Base-by-base conservation (phyloP, 2,888 invertebrate genomes). In the Tetragonula carbonaria region DNA sequence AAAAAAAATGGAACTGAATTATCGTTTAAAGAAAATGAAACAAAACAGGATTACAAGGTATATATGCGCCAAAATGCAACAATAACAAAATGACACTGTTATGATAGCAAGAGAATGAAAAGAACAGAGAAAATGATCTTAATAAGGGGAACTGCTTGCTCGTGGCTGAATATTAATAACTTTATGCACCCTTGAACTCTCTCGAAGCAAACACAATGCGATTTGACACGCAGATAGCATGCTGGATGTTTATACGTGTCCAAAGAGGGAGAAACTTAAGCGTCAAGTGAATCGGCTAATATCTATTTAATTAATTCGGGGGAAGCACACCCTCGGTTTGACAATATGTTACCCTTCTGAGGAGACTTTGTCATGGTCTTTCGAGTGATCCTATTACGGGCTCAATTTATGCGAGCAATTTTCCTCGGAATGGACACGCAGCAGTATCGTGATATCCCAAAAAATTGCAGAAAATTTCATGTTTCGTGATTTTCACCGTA, bases 241-340 rank as follows among this genome's bases (percentile, higher is more conserved):
- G 80, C 81, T 78, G 77, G 75, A 85, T 90, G 90, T 87, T 89
- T 90, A 90, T 88, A 87, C 80, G 87, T 77, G 71, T 80, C 62
- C 70, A 72, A 85, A 74, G 84, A 86, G 82, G 78, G 82, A 78
- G 82, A 76, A 28, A 73, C 68, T 74, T 83, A 80, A 45, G 85
- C 88, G 91, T 91, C 90, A 91, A 94, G 92, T 93, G 92, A 94
- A 88, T 92, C 91, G 89, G 83, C 91, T 94, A 94, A 94, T 94
- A 93, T 93, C 90, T 90, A 91, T 93, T 94, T 93, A 93, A 94
- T 94, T 93, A 94, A 93, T 94, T 92, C 90, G 75, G 85, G 86
- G 87, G 45, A 81, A 67, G 57, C 70, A 71, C 73, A 59, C 86
- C 84, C 89, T 84, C 81, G 85, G 82, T 87, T 78, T 84, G 79